Percentiles rank a stretch among this genome's conserved stretches.
Evolutionary conservation across 2,888 invertebrate species (phyloP).

Genomic region (Amiota communis): DNA sequence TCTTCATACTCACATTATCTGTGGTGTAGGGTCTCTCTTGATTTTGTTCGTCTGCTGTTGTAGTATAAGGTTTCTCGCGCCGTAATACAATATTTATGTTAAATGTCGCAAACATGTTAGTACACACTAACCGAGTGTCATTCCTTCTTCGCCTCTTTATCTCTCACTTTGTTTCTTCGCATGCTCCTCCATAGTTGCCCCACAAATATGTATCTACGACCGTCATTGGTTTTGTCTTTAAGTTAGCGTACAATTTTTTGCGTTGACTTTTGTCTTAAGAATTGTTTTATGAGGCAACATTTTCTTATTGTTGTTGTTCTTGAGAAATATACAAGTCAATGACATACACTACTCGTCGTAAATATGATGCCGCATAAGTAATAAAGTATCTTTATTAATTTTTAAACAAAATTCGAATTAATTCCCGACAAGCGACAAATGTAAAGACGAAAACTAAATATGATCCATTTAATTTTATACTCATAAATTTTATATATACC

Average conservation of each 20-base stretch:
- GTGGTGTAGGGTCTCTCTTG: background rate
- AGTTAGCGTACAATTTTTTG: slow-evolving; percentile 12
- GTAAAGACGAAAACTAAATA: too few species aligned
- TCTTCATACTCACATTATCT: background rate
- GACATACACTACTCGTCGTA: background rate
- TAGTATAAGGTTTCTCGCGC: slow-evolving; percentile 25
- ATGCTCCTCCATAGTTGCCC: background rate
- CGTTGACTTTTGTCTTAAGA: slow-evolving; percentile 23
- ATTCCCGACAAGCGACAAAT: too few species aligned
- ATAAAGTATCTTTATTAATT: too few species aligned
- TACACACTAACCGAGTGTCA: slow-evolving; percentile 13
- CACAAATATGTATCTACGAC: slow-evolving; percentile 1
- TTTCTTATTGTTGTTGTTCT: too few species aligned
- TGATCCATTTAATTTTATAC: too few species aligned
- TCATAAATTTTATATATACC: too few species aligned
- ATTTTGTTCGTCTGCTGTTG: background rate
- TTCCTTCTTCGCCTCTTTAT: background rate
- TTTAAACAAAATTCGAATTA: too few species aligned
- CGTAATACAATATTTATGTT: slow-evolving; percentile 30
- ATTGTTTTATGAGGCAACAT: slow-evolving; percentile 11
- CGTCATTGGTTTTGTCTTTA: background rate
- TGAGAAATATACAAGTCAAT: background rate
- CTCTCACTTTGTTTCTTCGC: background rate
- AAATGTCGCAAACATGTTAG: slow-evolving; percentile 29
- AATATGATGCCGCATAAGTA: too few species aligned